Conservation (phyloP, 2,113 vertebrate genomes). For the Callithrix jacchus region DNA sequence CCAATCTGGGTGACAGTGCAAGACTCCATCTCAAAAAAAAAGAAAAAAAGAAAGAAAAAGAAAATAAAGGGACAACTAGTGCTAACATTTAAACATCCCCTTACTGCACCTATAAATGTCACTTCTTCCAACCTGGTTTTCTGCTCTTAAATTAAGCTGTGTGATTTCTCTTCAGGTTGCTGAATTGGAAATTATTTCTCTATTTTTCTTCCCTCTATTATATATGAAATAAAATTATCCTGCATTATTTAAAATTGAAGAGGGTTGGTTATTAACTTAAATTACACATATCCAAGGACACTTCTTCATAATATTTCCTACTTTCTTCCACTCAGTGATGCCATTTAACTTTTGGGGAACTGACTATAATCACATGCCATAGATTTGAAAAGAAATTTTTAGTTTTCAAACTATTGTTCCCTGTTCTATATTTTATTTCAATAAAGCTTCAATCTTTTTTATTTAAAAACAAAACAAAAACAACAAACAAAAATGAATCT, state of each 20-base stretch:
- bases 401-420: slow-evolving; percentile 33
- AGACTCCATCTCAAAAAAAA: too few species aligned
- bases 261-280: slow-evolving; percentile 74
- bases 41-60: slow-evolving; percentile 17
- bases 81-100: slow-evolving; percentile 79
- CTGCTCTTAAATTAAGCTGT: slow-evolving; percentile 77
- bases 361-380: slow-evolving; percentile 28
- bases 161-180: slow-evolving; percentile 74
- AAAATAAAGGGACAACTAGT: slow-evolving; percentile 60
- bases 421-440: slow-evolving; percentile 33
- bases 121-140: slow-evolving; percentile 66
- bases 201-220: slow-evolving; percentile 74
- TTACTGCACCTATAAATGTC: slow-evolving; percentile 70
- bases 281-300: slow-evolving; percentile 67
- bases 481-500: background rate
- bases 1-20: too few species aligned
- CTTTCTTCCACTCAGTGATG: background rate
- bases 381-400: slow-evolving; percentile 61
- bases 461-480: background rate
- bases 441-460: background rate
- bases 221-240: slow-evolving; percentile 79
- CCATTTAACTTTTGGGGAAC: slow-evolving; percentile 48
- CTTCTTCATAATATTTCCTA: slow-evolving; percentile 58
- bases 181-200: slow-evolving; percentile 73
- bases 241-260: slow-evolving; percentile 72